Base-by-base conservation (phyloP, 2,113 vertebrate genomes). In the Pelusios castaneus region DNA sequence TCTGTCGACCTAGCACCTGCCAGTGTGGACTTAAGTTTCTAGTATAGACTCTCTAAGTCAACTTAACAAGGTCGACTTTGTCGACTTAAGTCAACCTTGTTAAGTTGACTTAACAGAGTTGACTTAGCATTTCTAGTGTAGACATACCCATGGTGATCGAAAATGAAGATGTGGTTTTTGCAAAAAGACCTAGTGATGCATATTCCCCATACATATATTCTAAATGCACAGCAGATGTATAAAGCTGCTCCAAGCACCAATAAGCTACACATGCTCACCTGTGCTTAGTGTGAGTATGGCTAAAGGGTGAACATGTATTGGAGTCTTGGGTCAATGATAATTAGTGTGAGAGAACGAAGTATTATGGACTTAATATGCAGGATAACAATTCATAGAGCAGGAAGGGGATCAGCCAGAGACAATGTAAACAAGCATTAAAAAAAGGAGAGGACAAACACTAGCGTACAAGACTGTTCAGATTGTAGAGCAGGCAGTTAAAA, bases 361-460 rank as follows among this genome's bases (percentile, higher is more conserved):
- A 76, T 3, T 31, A 31, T 1, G 6, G 5, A 54, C 4, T 1
- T 16, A 54, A 85, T 73, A 31, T 47, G 49, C 2, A 49, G 27
- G 8, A 10, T 81, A 86, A 63, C 6, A 9, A 17, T 13, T 24
- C 12, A 7, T 21, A 4, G 29, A 5, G 3, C 52, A 7, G 2
- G 1, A n/a, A 78, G 45, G n/a, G 56, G 38, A 54, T 24, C 49
- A 14, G 21, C 45, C 9, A 27, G n/a, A 85, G 83, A 76, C 21
- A 91, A 16, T 5, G 45, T 1, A 52, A 1, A 73, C 5, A 81
- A 90, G 75, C 1, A 6, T 0, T 49, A 60, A 34, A 25, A 22
- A 60, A 0, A 41, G 1, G 47, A 8, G 29, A 82, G 14, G 21
- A 58, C 0, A 19, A 11, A 75, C 14, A 31, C 4, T 7, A 21